phyloP scores from a whole-genome alignment of 1,140 invertebrate genomes.

The Monochamus saltuarius region DNA sequence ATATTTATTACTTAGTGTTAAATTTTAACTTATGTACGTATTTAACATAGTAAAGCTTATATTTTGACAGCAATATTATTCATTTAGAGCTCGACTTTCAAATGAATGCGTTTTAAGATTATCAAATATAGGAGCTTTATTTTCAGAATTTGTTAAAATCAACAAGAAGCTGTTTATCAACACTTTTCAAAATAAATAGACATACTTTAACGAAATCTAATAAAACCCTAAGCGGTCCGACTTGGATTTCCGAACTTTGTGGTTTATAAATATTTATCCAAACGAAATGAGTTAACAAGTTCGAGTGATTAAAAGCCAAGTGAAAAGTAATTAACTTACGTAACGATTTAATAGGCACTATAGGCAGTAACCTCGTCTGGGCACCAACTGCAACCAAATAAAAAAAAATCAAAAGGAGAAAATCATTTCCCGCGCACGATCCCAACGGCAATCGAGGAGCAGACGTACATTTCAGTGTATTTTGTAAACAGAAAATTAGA shows the following conservation, averaged over 20 bases:
- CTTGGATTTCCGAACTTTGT: neutral
- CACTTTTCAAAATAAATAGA: neutral
- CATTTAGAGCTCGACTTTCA: too few species aligned
- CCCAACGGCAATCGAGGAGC: neutral
- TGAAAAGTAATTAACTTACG: neutral
- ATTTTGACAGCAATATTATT: too few species aligned
- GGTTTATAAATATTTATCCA: neutral
- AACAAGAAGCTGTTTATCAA: too few species aligned
- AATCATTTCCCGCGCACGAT: constrained; percentile 13
- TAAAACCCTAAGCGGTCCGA: neutral
- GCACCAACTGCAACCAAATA: constrained; percentile 3
- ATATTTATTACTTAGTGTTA: too few species aligned
- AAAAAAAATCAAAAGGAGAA: constrained; percentile 10
- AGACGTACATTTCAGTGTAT: constrained; percentile 16
- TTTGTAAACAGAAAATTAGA: constrained; percentile 35
- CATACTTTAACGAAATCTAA: neutral
- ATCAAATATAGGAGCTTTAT: neutral
- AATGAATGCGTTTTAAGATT: too few species aligned
- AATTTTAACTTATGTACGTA: too few species aligned
- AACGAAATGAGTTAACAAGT: constrained; percentile 1
- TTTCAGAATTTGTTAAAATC: too few species aligned
- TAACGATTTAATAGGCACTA: constrained; percentile 7
- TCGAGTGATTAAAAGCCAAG: neutral
- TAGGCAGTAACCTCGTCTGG: neutral
- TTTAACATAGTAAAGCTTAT: too few species aligned